phyloP scores from a whole-genome alignment of 1,140 invertebrate genomes.

The Drosophila pseudoananassae region DNA sequence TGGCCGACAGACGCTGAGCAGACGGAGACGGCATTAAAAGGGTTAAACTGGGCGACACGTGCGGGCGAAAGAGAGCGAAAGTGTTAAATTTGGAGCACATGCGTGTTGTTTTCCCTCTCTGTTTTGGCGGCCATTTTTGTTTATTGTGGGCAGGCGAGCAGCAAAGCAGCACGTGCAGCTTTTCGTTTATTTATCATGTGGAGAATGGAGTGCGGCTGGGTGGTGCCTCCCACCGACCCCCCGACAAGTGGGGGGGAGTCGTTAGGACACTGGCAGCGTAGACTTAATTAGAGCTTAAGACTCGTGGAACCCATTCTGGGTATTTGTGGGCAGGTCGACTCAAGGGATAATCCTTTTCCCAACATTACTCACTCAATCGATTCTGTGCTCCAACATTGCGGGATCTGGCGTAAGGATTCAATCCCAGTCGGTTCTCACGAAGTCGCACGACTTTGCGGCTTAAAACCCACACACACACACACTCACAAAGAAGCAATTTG shows the following conservation, averaged over 20 bases:
- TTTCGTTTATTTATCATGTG: not conserved
- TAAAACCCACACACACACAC: conserved; percentile 46
- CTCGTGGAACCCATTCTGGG: not conserved
- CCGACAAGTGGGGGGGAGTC: too few species aligned
- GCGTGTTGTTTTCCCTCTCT: conserved; percentile 53
- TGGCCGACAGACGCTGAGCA: conserved; percentile 73
- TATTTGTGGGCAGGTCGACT: not conserved
- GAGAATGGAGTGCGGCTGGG: not conserved
- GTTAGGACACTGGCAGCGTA: too few species aligned
- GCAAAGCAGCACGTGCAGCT: conserved; percentile 51
- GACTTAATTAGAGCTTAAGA: not conserved
- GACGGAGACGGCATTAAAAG: conserved; percentile 83
- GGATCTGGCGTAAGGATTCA: conserved; percentile 59
- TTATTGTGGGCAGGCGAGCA: conserved; percentile 43
- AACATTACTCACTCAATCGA: not conserved
- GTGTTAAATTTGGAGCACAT: conserved; percentile 82
- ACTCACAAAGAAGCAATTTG: conserved; percentile 5
- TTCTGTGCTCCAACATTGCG: conserved; percentile 8
- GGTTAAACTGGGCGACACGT: conserved; percentile 74
- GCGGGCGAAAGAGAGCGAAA: conserved; percentile 77
- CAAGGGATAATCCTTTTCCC: not conserved
- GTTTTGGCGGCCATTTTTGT: conserved; percentile 72
- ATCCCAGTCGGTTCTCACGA: conserved; percentile 60
- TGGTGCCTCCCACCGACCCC: too few species aligned
- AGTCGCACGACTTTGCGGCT: conserved; percentile 57